Evolutionary conservation across 1,140 invertebrate genomes (phyloP), one percentile per base, ranked within the genome.

Genomic region (Euwallacea similis): DNA sequence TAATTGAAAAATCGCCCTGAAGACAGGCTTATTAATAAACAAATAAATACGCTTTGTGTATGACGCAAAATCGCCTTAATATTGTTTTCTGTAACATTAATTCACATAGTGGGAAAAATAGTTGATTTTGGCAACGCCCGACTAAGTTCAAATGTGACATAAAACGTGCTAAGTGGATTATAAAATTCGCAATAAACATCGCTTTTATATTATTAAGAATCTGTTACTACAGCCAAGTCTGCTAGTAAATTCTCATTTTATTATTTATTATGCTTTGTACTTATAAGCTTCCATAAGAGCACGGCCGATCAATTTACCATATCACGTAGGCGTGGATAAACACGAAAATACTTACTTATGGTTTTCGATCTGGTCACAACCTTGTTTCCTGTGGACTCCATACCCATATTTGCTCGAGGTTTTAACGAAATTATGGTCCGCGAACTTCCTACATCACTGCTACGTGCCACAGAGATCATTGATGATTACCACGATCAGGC

Each of bases 351-450:
- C 67, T 69, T 69, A 69, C 67, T 69, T 42, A 69, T 69, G n/a
- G 67, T 69, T 50, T 69, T 69, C 6, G 58, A 62, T 16, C 67
- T 61, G n/a, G 67, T 69, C 11, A 63, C 60, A 53, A 61, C 59
- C 47, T 62, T 62, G 42, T 16, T 56, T n/a, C 13, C 33, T 11
- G 63, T 65, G 6, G 67, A 54, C 47, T 69, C 67, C 58, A 63
- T 69, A 69, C 67, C 67, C 67, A 69, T 69, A 61, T 69, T 62
- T 56, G 16, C 33, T 54, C 59, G 58, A 42, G 67, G 59, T 69
- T 69, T 69, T 10, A 69, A 43, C 11, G 60, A 62, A 42, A 69
- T 61, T 15, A 69, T 69, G 7, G 67, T 69, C 41, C 67, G 11
- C 6, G 50, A 62, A 62, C 67, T 69, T n/a, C 33, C 60, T 62